Conservation (phyloP, 2,888 invertebrate genomes). For the Rhopalosiphum nymphaeae region DNA sequence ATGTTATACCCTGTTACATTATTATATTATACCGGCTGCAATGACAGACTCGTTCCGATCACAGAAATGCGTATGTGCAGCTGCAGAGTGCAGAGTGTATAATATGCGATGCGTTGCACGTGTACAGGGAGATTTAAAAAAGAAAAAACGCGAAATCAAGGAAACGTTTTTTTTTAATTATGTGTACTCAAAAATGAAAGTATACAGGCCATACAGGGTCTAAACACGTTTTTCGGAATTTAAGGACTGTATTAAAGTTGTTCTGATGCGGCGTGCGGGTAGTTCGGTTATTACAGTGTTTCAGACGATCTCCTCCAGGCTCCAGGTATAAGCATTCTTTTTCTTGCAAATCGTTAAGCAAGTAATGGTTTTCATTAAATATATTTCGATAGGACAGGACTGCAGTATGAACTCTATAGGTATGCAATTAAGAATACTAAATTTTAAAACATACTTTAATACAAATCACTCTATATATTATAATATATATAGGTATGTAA, state of each 20-base stretch:
- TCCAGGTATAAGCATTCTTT: neutral
- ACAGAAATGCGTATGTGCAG: neutral
- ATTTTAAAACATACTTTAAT: neutral
- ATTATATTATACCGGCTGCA: too few relatives aligned
- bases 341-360: neutral
- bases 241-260: neutral
- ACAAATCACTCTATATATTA: neutral
- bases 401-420: neutral
- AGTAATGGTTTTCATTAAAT: neutral
- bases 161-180: neutral
- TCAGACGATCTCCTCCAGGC: neutral
- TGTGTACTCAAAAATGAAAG: neutral
- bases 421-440: neutral
- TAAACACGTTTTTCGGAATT: neutral
- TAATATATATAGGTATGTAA: neutral
- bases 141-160: too few relatives aligned
- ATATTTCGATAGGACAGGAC: too few relatives aligned
- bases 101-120: neutral
- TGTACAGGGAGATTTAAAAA: neutral
- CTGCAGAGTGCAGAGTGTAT: neutral
- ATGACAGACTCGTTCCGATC: conserved; percentile 54
- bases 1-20: neutral
- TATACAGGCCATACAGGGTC: neutral
- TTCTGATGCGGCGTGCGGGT: neutral
- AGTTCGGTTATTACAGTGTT: neutral